A percentile compares a stretch with the other conserved stretches of the same genome.
Evolutionary conservation across 2,797 vertebrate species (phyloP).

Genomic region (Nyctalus aviator): DNA sequence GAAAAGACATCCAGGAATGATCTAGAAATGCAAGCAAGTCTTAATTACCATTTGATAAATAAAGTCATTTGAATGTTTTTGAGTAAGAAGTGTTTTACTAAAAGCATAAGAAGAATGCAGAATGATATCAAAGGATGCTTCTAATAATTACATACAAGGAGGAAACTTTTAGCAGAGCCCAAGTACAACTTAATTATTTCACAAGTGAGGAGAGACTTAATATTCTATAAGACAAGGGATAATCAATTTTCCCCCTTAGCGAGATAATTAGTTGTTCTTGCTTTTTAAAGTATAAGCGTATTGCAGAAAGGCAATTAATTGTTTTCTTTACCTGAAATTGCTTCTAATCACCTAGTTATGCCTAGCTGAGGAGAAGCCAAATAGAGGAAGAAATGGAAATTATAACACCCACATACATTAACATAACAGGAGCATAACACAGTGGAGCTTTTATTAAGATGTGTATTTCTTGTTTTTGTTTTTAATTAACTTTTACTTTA

Average conservation of each 20-base stretch:
- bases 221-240: neutral
- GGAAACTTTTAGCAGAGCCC: neutral
- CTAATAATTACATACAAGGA: neutral
- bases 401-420: neutral
- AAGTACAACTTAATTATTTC: constrained; percentile 3
- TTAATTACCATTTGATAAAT: neutral
- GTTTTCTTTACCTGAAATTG: constrained; percentile 26
- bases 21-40: neutral
- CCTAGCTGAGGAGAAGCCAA: neutral
- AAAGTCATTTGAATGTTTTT: neutral
- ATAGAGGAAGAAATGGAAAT: neutral
- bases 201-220: neutral
- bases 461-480: constrained; percentile 44
- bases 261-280: constrained; percentile 43
- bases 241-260: constrained; percentile 10
- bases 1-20: neutral
- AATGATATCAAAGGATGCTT: neutral
- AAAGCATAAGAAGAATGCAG: neutral
- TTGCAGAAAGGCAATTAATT: neutral
- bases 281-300: constrained; percentile 28
- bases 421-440: neutral
- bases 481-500: constrained; percentile 62
- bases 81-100: neutral
- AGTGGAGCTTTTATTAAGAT: neutral
- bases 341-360: constrained; percentile 41